Conservation (phyloP, 2,113 vertebrate genomes). For the Craseonycteris thonglongyai region DNA sequence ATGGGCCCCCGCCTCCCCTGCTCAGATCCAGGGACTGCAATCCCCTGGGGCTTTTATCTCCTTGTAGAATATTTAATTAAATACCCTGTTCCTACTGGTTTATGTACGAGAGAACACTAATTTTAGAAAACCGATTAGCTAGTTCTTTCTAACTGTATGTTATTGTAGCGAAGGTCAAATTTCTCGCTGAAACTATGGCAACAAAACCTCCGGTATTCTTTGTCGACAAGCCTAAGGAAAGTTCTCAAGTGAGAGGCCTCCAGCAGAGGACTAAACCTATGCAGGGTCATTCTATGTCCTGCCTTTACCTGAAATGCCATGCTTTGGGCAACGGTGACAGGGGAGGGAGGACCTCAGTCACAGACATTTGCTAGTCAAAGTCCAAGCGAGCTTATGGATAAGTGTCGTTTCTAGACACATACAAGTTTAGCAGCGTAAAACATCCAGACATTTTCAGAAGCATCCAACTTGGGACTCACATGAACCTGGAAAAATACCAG, state of each 20-base stretch:
- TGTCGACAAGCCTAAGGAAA: slow-evolving; percentile 69
- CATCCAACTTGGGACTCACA: slow-evolving; percentile 39
- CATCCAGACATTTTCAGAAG: slow-evolving; percentile 49
- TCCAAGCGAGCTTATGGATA: background rate
- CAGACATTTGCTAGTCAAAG: background rate
- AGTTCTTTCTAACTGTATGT: slow-evolving; percentile 79
- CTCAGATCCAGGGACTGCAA: slow-evolving; percentile 67
- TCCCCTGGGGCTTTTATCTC: slow-evolving; percentile 74
- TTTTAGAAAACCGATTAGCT: slow-evolving; percentile 86
- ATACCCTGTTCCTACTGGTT: slow-evolving; percentile 78
- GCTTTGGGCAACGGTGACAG: background rate
- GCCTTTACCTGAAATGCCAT: slow-evolving; percentile 64
- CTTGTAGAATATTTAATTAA: slow-evolving; percentile 81
- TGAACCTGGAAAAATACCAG: slow-evolving; percentile 60
- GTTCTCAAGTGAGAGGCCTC: slow-evolving; percentile 67
- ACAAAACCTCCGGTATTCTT: slow-evolving; percentile 79
- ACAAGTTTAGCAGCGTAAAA: no score
- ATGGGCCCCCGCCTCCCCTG: slow-evolving; percentile 16
- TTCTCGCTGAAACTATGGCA: slow-evolving; percentile 84
- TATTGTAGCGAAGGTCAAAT: slow-evolving; percentile 84
- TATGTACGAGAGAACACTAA: slow-evolving; percentile 81
- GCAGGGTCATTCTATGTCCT: slow-evolving; percentile 36
- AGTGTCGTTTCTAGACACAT: background rate
- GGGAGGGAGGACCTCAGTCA: background rate
- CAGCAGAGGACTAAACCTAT: slow-evolving; percentile 62